Base-by-base conservation (phyloP, 2,888 invertebrate genomes). In the Globia sparganii region DNA sequence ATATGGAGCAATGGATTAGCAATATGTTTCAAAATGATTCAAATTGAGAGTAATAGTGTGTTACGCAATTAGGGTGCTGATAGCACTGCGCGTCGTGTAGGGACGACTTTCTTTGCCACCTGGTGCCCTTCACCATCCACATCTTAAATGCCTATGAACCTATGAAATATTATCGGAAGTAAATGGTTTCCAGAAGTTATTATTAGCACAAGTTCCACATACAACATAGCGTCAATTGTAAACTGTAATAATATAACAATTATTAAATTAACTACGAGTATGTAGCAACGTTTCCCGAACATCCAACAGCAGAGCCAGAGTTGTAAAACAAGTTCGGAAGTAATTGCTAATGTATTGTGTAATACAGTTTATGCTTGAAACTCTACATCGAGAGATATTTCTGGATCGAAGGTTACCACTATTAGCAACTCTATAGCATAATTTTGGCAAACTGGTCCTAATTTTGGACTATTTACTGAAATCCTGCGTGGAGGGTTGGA, bases 351-450 rank as follows among this genome's bases (percentile, higher is more conserved):
- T 81, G 78, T 74, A 71, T 71, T 70, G 62, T 75, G 80, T 64
- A 80, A 66, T 31, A 77, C 67, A 74, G 72, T 73, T 73, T 75
- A 75, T 75, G 73, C 74, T 69, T 58, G 66, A 75, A 75, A 66
- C 75, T 72, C 25, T 61, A 78, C 76, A 78, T 69, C n/a, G 43
- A 62, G 62, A 75, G 75, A 75, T 81, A 86, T 86, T 84, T 81
- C 71, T 75, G 81, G 75, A 75, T 59, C 46, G 81, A 86, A 86
- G 86, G 86, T 78, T 72, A 83, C 37, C 74, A 74, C 37, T 80
- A 72, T 76, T 77, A 78, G 68, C 49, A 70, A 72, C 37, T 67
- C 43, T 65, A n/a, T 43, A 56, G 56, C 56, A 86, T 86, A 67
- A 72, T 83, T 78, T 71, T 72, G 62, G 61, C 73, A 25, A 66